Evolutionary conservation across 1,140 invertebrate genomes (phyloP).

Genomic region (Tetraneura akinire): DNA sequence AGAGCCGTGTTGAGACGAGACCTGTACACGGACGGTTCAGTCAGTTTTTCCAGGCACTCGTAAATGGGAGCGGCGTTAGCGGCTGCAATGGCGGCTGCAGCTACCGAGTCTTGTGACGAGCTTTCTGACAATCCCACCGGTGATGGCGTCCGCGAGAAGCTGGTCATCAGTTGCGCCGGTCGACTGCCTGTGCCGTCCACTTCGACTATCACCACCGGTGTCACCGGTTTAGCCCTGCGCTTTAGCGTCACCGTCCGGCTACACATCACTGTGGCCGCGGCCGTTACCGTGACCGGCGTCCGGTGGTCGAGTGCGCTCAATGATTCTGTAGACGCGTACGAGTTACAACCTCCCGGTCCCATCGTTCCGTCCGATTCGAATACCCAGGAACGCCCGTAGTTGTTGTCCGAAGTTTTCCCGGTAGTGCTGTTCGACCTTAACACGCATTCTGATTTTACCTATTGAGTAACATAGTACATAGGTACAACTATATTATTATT

Average conservation of each 20-base stretch:
- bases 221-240: slow-evolving; percentile 40
- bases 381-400: slow-evolving; percentile 62
- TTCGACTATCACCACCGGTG: slow-evolving; percentile 37
- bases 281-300: slow-evolving; percentile 44
- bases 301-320: slow-evolving; percentile 58
- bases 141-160: slow-evolving; percentile 60
- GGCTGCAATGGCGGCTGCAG: slow-evolving; percentile 50
- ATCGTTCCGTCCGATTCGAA: slow-evolving; percentile 60
- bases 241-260: slow-evolving; percentile 55
- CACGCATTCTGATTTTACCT: slow-evolving; percentile 33
- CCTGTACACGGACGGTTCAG: slow-evolving; percentile 58
- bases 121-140: slow-evolving; percentile 59
- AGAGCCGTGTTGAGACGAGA: slow-evolving; percentile 59
- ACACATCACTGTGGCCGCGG: neutral
- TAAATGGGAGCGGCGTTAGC: slow-evolving; percentile 58
- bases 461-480: too few species aligned
- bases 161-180: slow-evolving; percentile 59
- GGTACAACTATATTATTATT: too few species aligned
- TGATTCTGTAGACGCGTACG: slow-evolving; percentile 59
- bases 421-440: neutral
- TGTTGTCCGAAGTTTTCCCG: slow-evolving; percentile 6
- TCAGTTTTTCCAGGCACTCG: slow-evolving; percentile 60
- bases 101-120: slow-evolving; percentile 58
- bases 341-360: slow-evolving; percentile 60
- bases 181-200: slow-evolving; percentile 31